Evolutionary conservation across 2,113 vertebrate species (phyloP).

Genomic region (Zeus faber): DNA sequence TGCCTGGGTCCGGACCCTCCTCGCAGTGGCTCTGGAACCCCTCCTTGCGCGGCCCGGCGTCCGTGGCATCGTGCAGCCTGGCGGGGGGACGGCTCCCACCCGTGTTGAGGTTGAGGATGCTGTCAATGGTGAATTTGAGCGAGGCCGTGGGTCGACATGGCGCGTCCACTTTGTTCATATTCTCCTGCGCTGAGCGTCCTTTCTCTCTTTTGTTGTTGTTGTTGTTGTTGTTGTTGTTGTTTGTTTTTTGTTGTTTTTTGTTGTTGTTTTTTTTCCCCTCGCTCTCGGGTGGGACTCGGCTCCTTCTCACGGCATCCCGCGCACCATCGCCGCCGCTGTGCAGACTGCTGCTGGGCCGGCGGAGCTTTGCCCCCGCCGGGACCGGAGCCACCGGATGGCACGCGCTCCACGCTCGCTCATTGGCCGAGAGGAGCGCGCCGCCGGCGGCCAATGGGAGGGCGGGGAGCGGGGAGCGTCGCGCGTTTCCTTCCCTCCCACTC

Average conservation of each 20-base stretch:
- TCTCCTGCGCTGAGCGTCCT: conserved; percentile 43
- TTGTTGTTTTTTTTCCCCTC: conserved; percentile 32
- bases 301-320: conserved; percentile 42
- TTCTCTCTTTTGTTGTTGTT: conserved; percentile 23
- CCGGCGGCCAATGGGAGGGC: conserved; percentile 61
- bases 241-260: no score
- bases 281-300: conserved; percentile 14
- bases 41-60: conserved; percentile 38
- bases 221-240: conserved; percentile 15
- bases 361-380: conserved; percentile 38
- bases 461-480: neutral
- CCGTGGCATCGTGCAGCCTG: conserved; percentile 43
- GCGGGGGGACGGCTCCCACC: conserved; percentile 55
- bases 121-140: conserved; percentile 80
- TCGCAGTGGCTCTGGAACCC: conserved; percentile 42
- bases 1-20: conserved; percentile 36
- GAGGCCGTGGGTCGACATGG: conserved; percentile 74
- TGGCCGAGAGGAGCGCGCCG: conserved; percentile 53
- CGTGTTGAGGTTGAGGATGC: conserved; percentile 76
- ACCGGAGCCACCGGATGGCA: conserved; percentile 60
- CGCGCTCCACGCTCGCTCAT: conserved; percentile 51
- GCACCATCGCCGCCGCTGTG: conserved; percentile 64
- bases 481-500: neutral
- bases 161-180: conserved; percentile 79
- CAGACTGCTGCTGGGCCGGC: conserved; percentile 40